These are phyloP conservation scores for Automeris io DNA, from an alignment of 2,888 invertebrate genomes.

Conservation along the genomic window DNA sequence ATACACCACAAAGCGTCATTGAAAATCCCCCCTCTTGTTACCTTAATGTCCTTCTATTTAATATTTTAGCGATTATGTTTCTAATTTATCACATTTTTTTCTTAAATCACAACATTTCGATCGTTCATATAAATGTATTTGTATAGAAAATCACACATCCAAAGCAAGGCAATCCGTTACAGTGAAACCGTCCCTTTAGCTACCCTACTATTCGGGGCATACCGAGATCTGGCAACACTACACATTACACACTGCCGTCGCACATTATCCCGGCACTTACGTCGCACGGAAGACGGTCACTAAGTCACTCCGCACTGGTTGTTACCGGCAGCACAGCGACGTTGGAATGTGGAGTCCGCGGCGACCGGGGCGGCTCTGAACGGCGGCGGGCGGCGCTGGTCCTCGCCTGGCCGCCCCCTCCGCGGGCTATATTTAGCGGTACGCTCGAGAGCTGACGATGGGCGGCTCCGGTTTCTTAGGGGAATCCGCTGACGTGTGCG, in stretches of 20 bases:
- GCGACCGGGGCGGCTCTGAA: slow-evolving; percentile 82
- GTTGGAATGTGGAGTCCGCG: slow-evolving; percentile 85
- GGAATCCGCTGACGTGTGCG: slow-evolving; percentile 27
- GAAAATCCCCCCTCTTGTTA: no score
- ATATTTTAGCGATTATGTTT: no score
- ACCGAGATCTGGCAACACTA: no score
- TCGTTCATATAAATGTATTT: no score
- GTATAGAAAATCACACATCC: no score
- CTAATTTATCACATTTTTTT: no score
- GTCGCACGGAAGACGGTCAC: slow-evolving; percentile 76
- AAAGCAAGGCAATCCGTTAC: no score
- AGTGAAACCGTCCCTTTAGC: no score
- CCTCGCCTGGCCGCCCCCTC: slow-evolving; percentile 22
- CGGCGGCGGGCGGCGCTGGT: slow-evolving; percentile 32
- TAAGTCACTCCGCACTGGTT: slow-evolving; percentile 61
- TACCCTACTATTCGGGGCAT: no score
- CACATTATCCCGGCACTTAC: slow-evolving; percentile 60
- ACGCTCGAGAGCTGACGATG: slow-evolving; percentile 60
- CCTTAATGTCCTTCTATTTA: no score
- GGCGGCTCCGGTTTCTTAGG: slow-evolving; percentile 70
- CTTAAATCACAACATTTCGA: no score
- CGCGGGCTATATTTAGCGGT: slow-evolving; percentile 56
- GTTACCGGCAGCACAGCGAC: slow-evolving; percentile 71
- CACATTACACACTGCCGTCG: slow-evolving; percentile 41
- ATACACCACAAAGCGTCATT: no score